Evolutionary conservation across 2,888 invertebrate species (phyloP), one percentile per base, ranked within the genome.

Genomic region (Dinocampus coccinellae): DNA sequence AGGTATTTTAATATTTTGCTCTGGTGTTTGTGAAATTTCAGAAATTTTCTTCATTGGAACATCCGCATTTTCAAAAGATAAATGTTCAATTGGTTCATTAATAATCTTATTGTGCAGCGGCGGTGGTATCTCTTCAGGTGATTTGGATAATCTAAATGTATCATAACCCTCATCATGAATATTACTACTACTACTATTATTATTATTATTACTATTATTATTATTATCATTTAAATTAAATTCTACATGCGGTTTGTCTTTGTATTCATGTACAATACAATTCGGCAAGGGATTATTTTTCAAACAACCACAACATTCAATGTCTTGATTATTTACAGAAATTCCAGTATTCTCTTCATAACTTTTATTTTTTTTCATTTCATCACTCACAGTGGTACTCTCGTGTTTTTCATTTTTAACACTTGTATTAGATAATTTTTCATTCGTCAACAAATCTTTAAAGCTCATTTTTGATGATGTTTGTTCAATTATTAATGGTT

Each of bases 221-320:
- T 20, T 3, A 16, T 47, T n/a, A 47, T 2, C 20, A 20, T 47
- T 9, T 3, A 6, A 7, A 3, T n/a, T 16, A 7, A n/a, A 47
- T 7, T 16, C 20, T 1, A 47, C 47, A 47, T 39, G 24, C 4
- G 82, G 47, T 80, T 81, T 83, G 84, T 83, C 85, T 84, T 84
- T 29, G 29, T 29, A 82, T 84, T 85, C 82, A 83, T 86, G 84
- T 85, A 85, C 85, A 85, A n/a, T 20, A 62, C 62, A 62, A 3
- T 20, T 20, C 6, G 13, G 26, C 7, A 62, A 42, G 24, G 13
- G 22, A 26, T 47, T 64, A 26, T 10, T 26, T 16, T 11, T 13
- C 1, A 10, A 4, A 64, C 63, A 64, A 20, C 63, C 63, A 11
- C 63, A 64, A 47, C 9, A 6, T 9, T 64, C 63, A n/a, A n/a